Base-by-base conservation (phyloP, 2,113 vertebrate genomes). In the Rhabdomys dilectus region DNA sequence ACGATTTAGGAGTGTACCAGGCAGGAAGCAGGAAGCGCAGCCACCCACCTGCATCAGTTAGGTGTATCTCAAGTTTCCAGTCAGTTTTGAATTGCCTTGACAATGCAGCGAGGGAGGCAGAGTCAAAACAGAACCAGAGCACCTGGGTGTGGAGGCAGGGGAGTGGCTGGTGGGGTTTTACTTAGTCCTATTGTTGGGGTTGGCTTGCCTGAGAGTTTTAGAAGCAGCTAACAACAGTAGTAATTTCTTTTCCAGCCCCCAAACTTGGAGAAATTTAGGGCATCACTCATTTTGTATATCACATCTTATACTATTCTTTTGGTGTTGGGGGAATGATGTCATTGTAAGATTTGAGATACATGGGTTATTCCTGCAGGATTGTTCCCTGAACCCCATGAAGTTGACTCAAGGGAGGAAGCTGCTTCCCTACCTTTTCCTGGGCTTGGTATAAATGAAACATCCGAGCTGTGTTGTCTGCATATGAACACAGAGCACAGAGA, bases 221-320 rank as follows among this genome's bases (percentile, higher is more conserved):
- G 84, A 91, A 96, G 60, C 45, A 95, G 62, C 48, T 42, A 90
- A 42, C 42, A 34, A 64, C 21, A 95, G 36, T 16, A 22, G n/a
- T 34, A 80, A 80, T 93, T 78, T 36, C 73, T 84, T 19, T 73
- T 82, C 4, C 16, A 85, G 56, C 3, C 21, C 51, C 72, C 48
- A 72, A 89, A 58, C 51, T 76, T 86, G 90, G 51, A 72, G 76
- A 60, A 75, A 16, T 78, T 96, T 82, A 34, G 22, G 56, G 16
- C n/a, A 53, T 45, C 21, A 85, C n/a, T 53, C 42, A 15, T 45
- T 72, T 34, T 7, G 39, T 31, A 21, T 19, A 21, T 70, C 81
- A 72, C 31, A 45, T 24, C 88, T 96, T 76, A n/a, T 16, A 31
- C 64, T 29, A 29, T 70, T 88, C 22, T n/a, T 64, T n/a, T 90